phyloP scores from a whole-genome alignment of 2,888 invertebrate genomes.

The Aquatica leii region DNA sequence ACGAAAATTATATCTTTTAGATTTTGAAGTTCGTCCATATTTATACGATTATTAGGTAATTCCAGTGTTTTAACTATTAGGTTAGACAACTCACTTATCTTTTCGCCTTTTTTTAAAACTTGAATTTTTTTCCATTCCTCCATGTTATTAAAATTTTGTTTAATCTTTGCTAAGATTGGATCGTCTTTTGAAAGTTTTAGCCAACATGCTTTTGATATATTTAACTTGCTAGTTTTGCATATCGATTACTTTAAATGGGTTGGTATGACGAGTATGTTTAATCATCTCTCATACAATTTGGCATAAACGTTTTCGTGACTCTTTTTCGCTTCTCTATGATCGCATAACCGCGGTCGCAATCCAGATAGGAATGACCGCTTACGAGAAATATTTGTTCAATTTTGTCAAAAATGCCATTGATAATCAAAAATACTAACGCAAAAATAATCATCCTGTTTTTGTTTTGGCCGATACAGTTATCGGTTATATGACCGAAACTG shows the following conservation, averaged over 20 bases:
- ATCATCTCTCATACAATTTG: constrained; percentile 2
- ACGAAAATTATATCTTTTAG: no score
- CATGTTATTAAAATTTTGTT: no score
- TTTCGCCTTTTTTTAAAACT: neutral
- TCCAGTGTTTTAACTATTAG: neutral
- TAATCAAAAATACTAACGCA: neutral
- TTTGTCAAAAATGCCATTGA: constrained; percentile 7
- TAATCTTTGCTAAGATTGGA: neutral
- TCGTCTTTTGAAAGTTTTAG: no score
- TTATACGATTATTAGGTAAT: neutral
- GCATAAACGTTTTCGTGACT: no score
- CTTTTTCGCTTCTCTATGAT: no score
- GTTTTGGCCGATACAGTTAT: constrained; percentile 42
- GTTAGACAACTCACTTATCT: neutral
- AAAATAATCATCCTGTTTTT: constrained; percentile 17
- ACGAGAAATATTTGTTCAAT: constrained; percentile 11
- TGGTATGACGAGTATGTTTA: no score
- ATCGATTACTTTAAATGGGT: no score
- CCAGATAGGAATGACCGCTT: constrained; percentile 9
- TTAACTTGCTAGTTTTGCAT: no score
- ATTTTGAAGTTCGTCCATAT: neutral
- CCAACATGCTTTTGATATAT: no score
- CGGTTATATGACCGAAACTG: constrained; percentile 26
- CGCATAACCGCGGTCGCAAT: no score
- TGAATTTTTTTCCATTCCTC: no score